Conservation (phyloP, 2,797 vertebrate genomes). For the Decapterus maruadsi region DNA sequence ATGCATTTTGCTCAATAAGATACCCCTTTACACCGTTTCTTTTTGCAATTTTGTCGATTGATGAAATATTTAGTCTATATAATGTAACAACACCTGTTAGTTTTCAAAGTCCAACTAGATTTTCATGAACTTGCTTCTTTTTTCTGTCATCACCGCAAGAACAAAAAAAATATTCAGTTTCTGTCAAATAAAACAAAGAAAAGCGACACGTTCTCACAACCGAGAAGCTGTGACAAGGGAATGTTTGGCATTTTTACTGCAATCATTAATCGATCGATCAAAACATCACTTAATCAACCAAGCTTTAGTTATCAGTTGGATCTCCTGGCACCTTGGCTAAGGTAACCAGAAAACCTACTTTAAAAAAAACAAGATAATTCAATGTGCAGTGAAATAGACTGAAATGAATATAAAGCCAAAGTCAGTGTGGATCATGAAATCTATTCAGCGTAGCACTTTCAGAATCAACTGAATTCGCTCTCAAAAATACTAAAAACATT, state of each 20-base stretch:
- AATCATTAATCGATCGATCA: neutral
- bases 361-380: neutral
- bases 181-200: neutral
- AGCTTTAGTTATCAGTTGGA: neutral
- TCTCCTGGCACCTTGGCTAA: neutral
- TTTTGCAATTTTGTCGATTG: neutral
- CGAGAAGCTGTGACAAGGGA: neutral
- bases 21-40: neutral
- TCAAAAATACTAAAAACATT: constrained; percentile 32
- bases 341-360: neutral
- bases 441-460: neutral
- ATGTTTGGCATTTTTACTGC: constrained; percentile 21
- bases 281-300: neutral
- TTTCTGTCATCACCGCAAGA: neutral
- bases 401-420: neutral
- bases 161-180: neutral
- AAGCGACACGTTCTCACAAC: constrained; percentile 1
- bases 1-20: constrained; percentile 14
- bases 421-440: neutral
- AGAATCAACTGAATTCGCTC: neutral
- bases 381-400: constrained; percentile 7
- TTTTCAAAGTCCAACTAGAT: neutral
- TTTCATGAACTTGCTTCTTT: neutral
- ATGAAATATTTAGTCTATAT: neutral
- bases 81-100: neutral